Conservation (phyloP, 2,113 vertebrate species). For the Uria aalge region DNA sequence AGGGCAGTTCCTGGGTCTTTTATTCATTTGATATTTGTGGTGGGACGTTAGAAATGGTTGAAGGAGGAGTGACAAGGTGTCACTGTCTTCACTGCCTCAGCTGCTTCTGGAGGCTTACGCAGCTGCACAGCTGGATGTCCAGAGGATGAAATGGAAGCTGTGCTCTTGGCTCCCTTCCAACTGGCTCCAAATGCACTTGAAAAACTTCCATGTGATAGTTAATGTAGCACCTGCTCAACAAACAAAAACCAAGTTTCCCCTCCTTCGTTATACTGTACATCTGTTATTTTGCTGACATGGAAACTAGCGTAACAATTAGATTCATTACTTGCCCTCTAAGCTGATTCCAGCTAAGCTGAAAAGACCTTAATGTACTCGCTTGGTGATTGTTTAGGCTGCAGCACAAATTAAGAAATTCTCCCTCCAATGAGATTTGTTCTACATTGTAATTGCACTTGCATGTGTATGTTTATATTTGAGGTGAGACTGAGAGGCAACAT, state of each 20-base stretch:
- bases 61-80: conserved; percentile 67
- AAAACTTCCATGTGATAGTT: conserved; percentile 66
- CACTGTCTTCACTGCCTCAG: conserved; percentile 69
- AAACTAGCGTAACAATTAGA: conserved; percentile 70
- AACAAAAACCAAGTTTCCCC: conserved; percentile 55
- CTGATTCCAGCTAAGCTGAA: conserved; percentile 53
- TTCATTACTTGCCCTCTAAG: conserved; percentile 61
- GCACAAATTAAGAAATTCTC: conserved; percentile 26
- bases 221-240: conserved; percentile 74
- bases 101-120: conserved; percentile 66
- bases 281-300: conserved; percentile 78
- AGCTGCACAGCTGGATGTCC: conserved; percentile 74
- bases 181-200: conserved; percentile 65
- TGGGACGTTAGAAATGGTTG: conserved; percentile 15
- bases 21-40: background rate
- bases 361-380: conserved; percentile 11
- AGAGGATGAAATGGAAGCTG: conserved; percentile 54
- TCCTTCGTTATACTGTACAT: conserved; percentile 63
- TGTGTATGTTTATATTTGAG: background rate
- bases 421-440: background rate
- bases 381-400: conserved; percentile 1
- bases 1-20: background rate
- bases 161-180: conserved; percentile 61
- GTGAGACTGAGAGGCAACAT: background rate
- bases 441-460: background rate